Evolutionary conservation across 2,113 vertebrate genomes (phyloP).

Genomic region (Corythornis cristatus): DNA sequence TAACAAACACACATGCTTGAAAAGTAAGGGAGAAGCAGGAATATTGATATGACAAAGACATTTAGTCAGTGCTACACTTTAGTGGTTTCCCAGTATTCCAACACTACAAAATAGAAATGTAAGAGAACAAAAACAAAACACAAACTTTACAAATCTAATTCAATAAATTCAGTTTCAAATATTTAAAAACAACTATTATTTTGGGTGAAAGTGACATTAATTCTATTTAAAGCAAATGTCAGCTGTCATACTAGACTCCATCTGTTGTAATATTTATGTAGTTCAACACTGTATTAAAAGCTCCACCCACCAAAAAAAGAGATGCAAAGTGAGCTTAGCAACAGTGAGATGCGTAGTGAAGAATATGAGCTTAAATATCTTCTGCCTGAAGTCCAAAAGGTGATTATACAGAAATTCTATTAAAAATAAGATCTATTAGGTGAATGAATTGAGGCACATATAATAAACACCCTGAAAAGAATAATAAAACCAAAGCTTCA

Average conservation of each 20-base stretch:
- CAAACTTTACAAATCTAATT: conserved; percentile 18
- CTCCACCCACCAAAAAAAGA: conserved; percentile 68
- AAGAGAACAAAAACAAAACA: conserved; percentile 43
- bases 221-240: conserved; percentile 61
- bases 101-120: conserved; percentile 52
- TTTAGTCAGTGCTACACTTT: conserved; percentile 17
- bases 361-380: background rate
- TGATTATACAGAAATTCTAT: background rate
- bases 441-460: conserved; percentile 14
- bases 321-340: conserved; percentile 79
- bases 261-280: conserved; percentile 58
- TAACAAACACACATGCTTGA: conserved; percentile 73
- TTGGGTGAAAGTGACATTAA: conserved; percentile 43
- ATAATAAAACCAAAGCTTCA: background rate
- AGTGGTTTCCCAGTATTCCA: conserved; percentile 61
- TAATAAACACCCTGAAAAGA: background rate
- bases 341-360: conserved; percentile 75
- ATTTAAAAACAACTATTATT: background rate
- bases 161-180: background rate
- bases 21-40: conserved; percentile 74
- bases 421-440: background rate
- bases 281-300: conserved; percentile 58
- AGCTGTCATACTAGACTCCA: conserved; percentile 79
- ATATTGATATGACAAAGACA: conserved; percentile 61
- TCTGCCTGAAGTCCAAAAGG: background rate